A percentile compares a stretch with the other conserved stretches of the same genome.
Conservation (phyloP, 2,113 vertebrate species). For the Oryzias javanicus region DNA sequence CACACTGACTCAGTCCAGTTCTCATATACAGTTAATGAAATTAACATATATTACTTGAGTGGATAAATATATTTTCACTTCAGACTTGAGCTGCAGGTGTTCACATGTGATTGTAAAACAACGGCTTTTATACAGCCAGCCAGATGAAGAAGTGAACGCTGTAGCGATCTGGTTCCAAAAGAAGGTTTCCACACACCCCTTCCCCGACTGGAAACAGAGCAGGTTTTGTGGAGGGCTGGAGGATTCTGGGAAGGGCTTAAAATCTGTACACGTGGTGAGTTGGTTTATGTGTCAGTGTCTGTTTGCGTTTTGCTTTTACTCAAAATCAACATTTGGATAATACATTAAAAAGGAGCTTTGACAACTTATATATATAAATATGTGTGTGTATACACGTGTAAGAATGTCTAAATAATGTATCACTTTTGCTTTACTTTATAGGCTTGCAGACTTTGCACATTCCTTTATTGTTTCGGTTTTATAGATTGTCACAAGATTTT, state of each 20-base stretch:
- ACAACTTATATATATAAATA: too few relatives aligned
- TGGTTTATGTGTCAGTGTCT: neutral
- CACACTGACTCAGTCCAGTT: too few relatives aligned
- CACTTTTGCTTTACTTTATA: constrained; percentile 10
- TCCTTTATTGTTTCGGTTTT: constrained; percentile 37
- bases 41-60: too few relatives aligned
- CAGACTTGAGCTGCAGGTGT: neutral
- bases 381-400: constrained; percentile 4
- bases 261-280: too few relatives aligned
- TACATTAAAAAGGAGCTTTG: too few relatives aligned
- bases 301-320: neutral
- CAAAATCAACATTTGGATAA: too few relatives aligned
- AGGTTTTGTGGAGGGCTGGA: neutral
- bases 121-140: constrained; percentile 25
- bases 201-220: neutral
- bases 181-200: constrained; percentile 1
- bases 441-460: constrained; percentile 59
- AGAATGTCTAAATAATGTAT: constrained; percentile 54
- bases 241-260: too few relatives aligned
- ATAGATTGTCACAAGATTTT: constrained; percentile 51
- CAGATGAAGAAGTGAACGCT: constrained; percentile 3
- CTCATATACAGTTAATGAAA: too few relatives aligned
- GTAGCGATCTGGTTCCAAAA: constrained; percentile 2
- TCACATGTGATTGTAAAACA: constrained; percentile 1
- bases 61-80: too few relatives aligned